A percentile compares a stretch with the other conserved stretches of the same genome.
Conservation (phyloP, 1,140 invertebrate species). For the Halictus rubicundus region DNA sequence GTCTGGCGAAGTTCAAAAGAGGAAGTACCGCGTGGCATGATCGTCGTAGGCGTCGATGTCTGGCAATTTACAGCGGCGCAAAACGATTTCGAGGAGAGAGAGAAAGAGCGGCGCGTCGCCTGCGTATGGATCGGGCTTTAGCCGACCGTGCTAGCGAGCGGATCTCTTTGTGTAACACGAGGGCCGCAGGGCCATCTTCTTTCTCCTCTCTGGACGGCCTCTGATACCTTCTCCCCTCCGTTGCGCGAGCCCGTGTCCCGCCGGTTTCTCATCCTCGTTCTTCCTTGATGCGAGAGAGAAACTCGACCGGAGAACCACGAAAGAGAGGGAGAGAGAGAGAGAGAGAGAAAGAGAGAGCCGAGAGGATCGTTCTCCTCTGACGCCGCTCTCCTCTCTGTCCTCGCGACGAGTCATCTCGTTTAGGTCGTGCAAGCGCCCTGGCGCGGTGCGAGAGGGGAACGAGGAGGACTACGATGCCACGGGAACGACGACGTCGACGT, state of each 20-base stretch:
- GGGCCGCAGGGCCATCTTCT: slow-evolving; percentile 64
- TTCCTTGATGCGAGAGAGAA: not conserved
- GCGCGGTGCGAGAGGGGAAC: slow-evolving; percentile 8
- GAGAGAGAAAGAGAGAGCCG: no score
- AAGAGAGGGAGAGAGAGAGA: no score
- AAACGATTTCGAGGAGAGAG: slow-evolving; percentile 38
- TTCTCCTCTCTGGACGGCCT: slow-evolving; percentile 58
- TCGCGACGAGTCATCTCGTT: slow-evolving; percentile 65
- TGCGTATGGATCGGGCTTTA: slow-evolving; percentile 63
- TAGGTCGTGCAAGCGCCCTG: slow-evolving; percentile 51
- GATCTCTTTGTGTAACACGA: slow-evolving; percentile 64
- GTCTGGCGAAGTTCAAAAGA: no score
- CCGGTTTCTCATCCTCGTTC: slow-evolving; percentile 22
- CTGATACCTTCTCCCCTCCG: slow-evolving; percentile 48
- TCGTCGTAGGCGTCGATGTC: not conserved
- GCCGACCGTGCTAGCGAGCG: slow-evolving; percentile 18
- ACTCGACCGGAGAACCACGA: no score
- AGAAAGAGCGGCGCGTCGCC: slow-evolving; percentile 17
- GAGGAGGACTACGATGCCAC: slow-evolving; percentile 42
- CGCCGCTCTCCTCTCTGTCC: slow-evolving; percentile 62
- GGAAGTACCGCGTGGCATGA: no score
- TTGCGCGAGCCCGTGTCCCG: not conserved
- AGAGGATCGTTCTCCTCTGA: slow-evolving; percentile 59
- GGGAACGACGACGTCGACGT: slow-evolving; percentile 17
- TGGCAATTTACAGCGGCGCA: slow-evolving; percentile 50